phyloP scores from a whole-genome alignment of 2,888 invertebrate species.

The Plebejus argus region DNA sequence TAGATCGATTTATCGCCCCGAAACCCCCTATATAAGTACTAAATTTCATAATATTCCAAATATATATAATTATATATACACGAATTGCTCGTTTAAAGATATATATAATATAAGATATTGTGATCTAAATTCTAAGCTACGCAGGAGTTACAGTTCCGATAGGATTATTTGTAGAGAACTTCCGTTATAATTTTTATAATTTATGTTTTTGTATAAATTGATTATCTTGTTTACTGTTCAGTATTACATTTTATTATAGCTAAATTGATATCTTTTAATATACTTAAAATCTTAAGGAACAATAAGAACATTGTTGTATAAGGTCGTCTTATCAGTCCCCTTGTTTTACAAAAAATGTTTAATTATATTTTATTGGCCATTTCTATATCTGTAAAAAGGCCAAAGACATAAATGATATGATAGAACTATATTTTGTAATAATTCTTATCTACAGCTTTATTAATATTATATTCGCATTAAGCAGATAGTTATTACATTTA shows the following conservation, averaged over 20 bases:
- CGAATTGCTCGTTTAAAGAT: too few relatives aligned
- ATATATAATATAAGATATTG: too few relatives aligned
- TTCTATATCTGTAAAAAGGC: constrained; percentile 17
- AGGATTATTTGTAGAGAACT: too few relatives aligned
- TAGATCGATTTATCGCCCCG: too few relatives aligned
- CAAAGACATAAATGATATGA: not conserved
- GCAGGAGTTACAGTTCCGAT: too few relatives aligned
- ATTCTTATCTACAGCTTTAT: not conserved
- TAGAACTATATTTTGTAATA: not conserved
- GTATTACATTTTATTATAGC: not conserved
- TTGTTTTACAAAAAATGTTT: not conserved
- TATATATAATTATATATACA: too few relatives aligned
- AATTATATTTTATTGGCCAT: constrained; percentile 22
- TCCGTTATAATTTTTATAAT: too few relatives aligned
- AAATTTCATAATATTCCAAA: too few relatives aligned
- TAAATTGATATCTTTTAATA: not conserved
- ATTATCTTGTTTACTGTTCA: not conserved
- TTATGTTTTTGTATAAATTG: not conserved
- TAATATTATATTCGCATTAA: not conserved
- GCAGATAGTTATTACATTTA: not conserved
- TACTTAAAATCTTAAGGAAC: not conserved
- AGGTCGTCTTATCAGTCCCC: constrained; percentile 5
- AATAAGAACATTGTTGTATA: constrained; percentile 20
- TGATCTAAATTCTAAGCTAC: too few relatives aligned
- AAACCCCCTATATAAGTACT: too few relatives aligned